These are phyloP conservation scores for Proteles cristata DNA, from an alignment of 2,113 vertebrate genomes.

Conservation along the genomic window DNA sequence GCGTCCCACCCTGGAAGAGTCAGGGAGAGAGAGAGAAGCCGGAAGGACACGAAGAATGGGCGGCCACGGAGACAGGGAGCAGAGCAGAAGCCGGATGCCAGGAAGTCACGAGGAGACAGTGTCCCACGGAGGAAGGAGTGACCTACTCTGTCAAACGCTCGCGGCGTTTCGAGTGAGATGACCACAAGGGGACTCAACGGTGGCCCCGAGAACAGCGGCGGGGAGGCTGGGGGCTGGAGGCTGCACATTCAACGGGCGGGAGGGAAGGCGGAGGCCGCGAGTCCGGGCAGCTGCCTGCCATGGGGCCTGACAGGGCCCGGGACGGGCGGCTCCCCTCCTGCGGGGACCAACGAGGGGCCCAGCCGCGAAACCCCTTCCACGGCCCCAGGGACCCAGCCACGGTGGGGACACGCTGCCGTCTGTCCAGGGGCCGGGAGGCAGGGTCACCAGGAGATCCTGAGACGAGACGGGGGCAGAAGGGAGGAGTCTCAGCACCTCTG, in stretches of 20 bases:
- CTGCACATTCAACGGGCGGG: accelerated
- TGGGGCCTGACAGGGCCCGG: not conserved
- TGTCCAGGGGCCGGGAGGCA: not conserved
- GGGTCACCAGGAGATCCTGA: too few species aligned
- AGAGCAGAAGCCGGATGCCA: not conserved
- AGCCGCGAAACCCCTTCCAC: too few species aligned
- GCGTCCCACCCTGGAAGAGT: not conserved
- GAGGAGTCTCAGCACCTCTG: not conserved
- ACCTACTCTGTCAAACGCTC: not conserved
- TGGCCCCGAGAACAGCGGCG: not conserved
- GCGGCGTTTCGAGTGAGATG: not conserved
- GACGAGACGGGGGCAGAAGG: not conserved
- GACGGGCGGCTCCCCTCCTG: not conserved
- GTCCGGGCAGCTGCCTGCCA: too few species aligned
- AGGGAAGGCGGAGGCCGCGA: not conserved
- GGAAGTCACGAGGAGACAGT: not conserved
- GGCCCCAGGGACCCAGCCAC: not conserved
- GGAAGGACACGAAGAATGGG: not conserved
- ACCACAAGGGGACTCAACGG: not conserved
- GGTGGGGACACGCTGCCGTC: not conserved
- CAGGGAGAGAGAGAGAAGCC: not conserved
- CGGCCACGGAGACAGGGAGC: not conserved
- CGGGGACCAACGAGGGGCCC: accelerated
- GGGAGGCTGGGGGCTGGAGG: not conserved
- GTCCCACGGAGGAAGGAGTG: not conserved